Base-by-base conservation (phyloP, 2,888 invertebrate species). In the Actias luna region DNA sequence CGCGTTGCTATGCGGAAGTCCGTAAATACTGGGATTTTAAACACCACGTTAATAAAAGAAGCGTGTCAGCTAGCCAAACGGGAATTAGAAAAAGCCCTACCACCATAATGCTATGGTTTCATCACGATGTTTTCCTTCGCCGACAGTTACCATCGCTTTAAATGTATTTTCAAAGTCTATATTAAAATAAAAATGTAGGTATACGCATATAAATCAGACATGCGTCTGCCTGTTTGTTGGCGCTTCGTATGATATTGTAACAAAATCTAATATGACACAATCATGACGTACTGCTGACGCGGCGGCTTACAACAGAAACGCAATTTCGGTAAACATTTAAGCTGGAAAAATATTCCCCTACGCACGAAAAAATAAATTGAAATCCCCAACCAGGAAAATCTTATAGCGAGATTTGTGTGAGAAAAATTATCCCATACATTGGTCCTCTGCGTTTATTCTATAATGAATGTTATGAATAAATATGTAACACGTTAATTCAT, bases 291-390 rank as follows among this genome's bases (percentile, higher is more conserved):
- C 65, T 60, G 66, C 69, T 64, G 68, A 65, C 69, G 64, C 69
- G 70, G 58, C 61, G 61, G 63, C 64, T 16, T 39, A 58, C 62
- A 65, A 67, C 64, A 64, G n/a, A 65, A 66, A 70, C 42, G 29
- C 64, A 63, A 68, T 69, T 66, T 67, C 69, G 61, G 64, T 69
- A 65, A n/a, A 66, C 65, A 69, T 66, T 66, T 67, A 68, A 69
- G 64, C 65, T 63, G 58, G 61, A 64, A 64, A 65, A 65, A 62
- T 67, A 64, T 59, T 65, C 50, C 55, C 46, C 59, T 58, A 60
- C 46, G 57, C 58, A 60, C 57, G 29, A 58, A 36, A n/a, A n/a
- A 61, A 36, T 57, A 46, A 25, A 60, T 52, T 25, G 36, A 18
- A 57, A 16, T 29, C 61, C 61, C 61, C 31, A 58, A 62, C 61